Base-by-base conservation (phyloP, 2,113 vertebrate species). In the Strix aluco region DNA sequence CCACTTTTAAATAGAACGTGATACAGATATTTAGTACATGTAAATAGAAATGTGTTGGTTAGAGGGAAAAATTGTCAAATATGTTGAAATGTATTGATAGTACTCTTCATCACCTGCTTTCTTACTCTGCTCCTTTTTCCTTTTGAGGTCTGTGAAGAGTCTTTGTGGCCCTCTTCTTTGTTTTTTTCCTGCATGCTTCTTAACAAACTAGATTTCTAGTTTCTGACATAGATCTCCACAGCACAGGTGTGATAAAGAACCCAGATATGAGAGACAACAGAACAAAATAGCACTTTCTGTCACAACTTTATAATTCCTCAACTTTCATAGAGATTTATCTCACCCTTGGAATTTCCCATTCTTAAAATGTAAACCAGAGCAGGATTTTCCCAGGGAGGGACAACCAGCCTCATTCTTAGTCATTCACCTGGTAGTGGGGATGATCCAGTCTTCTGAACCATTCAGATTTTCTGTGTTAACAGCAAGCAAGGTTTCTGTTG, bases 281-380 rank as follows among this genome's bases (percentile, higher is more conserved):
- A 66, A 38, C 36, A 54, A 88, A 88, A 3, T 21, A 40, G 20
- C 23, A 23, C 29, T 44, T 74, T 25, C n/a, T 69, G 20, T 77
- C 23, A 1, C 18, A 67, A 6, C 20, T 32, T 80, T 69, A 14
- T 78, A 0, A 0, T 81, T 36, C 0, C 1, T 46, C 42, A 49
- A 52, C 54, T 83, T 94, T 23, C 40, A 13, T 3, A 72, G 34
- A 34, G 51, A 42, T 62, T 40, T 51, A 46, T 86, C 30, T 73
- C 84, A 78, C 62, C 42, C 44, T 91, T 91, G 57, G 91, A 66
- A 81, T 91, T 46, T 96, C 57, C 17, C 26, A 9, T 91, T 84
- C 29, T 77, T 77, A 23, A 89, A 67, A 74, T 27, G 44, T 90
- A 71, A 77, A 58, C 29, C 30, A 67, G 51, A 47, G 70, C 17